These are phyloP conservation scores for Oscheius sp. DNA, from an alignment of 1,140 invertebrate species.

Conservation along the genomic window DNA sequence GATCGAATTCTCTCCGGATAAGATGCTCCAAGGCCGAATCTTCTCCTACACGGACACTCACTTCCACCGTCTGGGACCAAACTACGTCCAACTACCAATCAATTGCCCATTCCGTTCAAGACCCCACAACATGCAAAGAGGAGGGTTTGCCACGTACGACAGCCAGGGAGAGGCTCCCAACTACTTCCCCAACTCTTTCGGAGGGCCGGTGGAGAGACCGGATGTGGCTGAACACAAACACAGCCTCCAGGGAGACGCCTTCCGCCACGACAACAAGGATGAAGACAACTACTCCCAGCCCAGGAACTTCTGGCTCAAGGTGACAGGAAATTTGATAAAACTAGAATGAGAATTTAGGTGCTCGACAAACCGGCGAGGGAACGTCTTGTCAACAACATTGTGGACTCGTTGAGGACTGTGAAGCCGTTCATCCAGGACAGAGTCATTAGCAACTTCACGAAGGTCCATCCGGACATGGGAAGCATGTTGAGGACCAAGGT, in stretches of 20 bases:
- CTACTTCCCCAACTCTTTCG: conserved; percentile 92
- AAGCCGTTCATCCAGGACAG: conserved; percentile 74
- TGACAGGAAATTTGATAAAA: conserved; percentile 28
- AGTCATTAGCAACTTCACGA: conserved; percentile 63
- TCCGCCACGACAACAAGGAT: conserved; percentile 76
- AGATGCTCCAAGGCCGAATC: conserved; percentile 88
- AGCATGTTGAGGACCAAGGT: conserved; percentile 48
- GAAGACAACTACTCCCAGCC: conserved; percentile 88
- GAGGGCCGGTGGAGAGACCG: conserved; percentile 69
- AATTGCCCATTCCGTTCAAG: conserved; percentile 77
- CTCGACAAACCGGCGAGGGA: conserved; percentile 73
- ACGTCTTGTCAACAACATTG: conserved; percentile 78
- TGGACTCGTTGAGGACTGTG: conserved; percentile 72
- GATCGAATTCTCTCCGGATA: conserved; percentile 85
- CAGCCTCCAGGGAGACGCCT: conserved; percentile 65
- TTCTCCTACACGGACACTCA: conserved; percentile 94
- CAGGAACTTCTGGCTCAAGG: conserved; percentile 74
- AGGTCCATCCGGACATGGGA: conserved; percentile 64
- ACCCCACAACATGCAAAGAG: conserved; percentile 77
- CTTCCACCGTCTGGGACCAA: conserved; percentile 84
- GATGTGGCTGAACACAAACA: conserved; percentile 58
- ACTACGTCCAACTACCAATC: conserved; percentile 88
- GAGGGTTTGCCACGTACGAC: conserved; percentile 71
- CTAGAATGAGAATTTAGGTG: conserved; percentile 66
- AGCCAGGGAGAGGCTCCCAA: conserved; percentile 72